Base-by-base conservation (phyloP, 2,888 invertebrate species). In the Tetragnatha montana region DNA sequence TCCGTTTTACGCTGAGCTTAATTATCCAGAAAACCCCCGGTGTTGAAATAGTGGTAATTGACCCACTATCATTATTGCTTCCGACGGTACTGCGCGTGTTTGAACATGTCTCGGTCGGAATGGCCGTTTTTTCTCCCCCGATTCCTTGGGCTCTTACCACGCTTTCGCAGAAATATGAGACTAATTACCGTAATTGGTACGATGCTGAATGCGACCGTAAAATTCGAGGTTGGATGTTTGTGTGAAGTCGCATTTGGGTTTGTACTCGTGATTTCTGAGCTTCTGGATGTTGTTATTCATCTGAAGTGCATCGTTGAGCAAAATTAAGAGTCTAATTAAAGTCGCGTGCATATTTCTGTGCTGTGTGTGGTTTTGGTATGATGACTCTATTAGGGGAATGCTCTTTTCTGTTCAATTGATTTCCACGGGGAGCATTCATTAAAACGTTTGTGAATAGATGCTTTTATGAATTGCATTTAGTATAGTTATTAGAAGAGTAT, bases 11-110 rank as follows among this genome's bases (percentile, higher is more conserved):
- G 19, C 50, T 35, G 21, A 19, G 71, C 49, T 69, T 82, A 88
- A 88, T 88, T 88, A 88, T 78, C 82, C 71, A 21, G 70, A 70
- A 88, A 76, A 71, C 82, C 88, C 69, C 81, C 82, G 78, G 82
- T 88, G 82, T 82, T 88, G 82, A 82, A 88, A 88, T 70, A 50
- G 78, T 71, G 50, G 82, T 88, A 88, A 88, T 88, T 88, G 88
- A 73, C 50, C 71, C n/a, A 80, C 60, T 21, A 86, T 79, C 86
- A 80, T 86, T 86, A 86, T 86, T 80, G 73, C 80, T 86, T 60
- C 70, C 79, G 73, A 80, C 80, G 80, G 60, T 80, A 86, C 60
- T 70, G 49, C 35, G 73, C 14, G 50, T 71, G 50, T 71, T 51
- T n/a, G 74, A 51, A 73, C 35, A 35, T 35, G 35, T n/a, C n/a